These are phyloP conservation scores for Leptobrachium ailaonicum DNA, from an alignment of 2,113 vertebrate species.

Conservation along the genomic window DNA sequence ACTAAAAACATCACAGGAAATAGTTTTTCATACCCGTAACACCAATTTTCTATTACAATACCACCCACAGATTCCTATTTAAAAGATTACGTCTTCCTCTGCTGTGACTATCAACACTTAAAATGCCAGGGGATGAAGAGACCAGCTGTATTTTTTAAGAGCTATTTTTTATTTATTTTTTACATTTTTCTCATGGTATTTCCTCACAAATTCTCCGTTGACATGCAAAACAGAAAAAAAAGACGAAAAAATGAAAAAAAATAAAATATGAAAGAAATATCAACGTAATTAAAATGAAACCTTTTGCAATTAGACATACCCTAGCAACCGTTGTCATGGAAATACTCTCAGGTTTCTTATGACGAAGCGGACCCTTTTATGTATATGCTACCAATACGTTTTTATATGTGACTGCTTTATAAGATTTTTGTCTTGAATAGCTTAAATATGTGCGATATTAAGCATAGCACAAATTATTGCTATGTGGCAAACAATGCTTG, in stretches of 20 bases:
- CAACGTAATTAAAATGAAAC: conserved; percentile 43
- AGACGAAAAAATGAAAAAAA: conserved; percentile 25
- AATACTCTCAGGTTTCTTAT: conserved; percentile 45
- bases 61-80: conserved; percentile 3
- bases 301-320: conserved; percentile 46
- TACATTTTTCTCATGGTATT: conserved; percentile 33
- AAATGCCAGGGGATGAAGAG: conserved; percentile 47
- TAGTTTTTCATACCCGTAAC: background rate
- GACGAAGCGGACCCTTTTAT: conserved; percentile 35
- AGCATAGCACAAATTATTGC: conserved; percentile 30
- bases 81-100: conserved; percentile 40
- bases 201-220: conserved; percentile 40
- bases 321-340: conserved; percentile 58
- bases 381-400: conserved; percentile 24
- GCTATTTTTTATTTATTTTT: conserved; percentile 2
- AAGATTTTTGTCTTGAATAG: conserved; percentile 19
- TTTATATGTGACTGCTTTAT: conserved; percentile 41
- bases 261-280: conserved; percentile 33
- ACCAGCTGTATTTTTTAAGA: conserved; percentile 34
- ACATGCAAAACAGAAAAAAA: conserved; percentile 35
- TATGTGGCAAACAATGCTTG: conserved; percentile 24
- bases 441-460: conserved; percentile 36
- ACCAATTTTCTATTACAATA: background rate
- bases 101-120: conserved; percentile 15
- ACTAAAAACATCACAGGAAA: background rate